Evolutionary conservation across 2,888 invertebrate species (phyloP).

Genomic region (Meteorus colon): DNA sequence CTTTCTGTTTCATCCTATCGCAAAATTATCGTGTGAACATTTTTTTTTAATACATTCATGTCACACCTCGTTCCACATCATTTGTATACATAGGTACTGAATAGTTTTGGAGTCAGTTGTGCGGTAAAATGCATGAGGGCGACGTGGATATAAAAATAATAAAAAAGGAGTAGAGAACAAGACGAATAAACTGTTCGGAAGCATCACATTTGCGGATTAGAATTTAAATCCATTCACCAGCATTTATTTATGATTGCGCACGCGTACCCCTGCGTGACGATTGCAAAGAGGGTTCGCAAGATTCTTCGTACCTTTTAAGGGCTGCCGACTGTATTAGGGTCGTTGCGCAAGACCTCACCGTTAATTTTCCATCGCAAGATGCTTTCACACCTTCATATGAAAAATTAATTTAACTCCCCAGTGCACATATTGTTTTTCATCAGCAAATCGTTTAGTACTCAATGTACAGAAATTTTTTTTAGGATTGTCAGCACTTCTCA

Average conservation of each 20-base stretch:
- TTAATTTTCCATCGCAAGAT: constrained; percentile 49
- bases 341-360: constrained; percentile 51
- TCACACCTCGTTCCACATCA: constrained; percentile 52
- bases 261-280: constrained; percentile 65
- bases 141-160: background rate
- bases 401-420: constrained; percentile 15
- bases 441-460: too few species aligned
- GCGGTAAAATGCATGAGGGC: constrained; percentile 15
- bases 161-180: background rate
- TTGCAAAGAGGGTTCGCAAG: constrained; percentile 15
- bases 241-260: constrained; percentile 60
- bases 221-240: constrained; percentile 59
- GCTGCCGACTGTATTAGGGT: constrained; percentile 41
- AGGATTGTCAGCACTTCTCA: too few species aligned
- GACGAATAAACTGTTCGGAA: constrained; percentile 9
- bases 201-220: constrained; percentile 51
- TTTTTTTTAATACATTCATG: constrained; percentile 28
- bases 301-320: constrained; percentile 32
- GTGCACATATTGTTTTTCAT: too few species aligned
- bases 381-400: constrained; percentile 26
- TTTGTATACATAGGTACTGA: constrained; percentile 21
- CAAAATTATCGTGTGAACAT: constrained; percentile 26
- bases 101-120: constrained; percentile 33
- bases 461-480: too few species aligned
- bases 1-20: constrained; percentile 14